Evolutionary conservation across 2,797 vertebrate species (phyloP).

Genomic region (Anguilla marmorata): DNA sequence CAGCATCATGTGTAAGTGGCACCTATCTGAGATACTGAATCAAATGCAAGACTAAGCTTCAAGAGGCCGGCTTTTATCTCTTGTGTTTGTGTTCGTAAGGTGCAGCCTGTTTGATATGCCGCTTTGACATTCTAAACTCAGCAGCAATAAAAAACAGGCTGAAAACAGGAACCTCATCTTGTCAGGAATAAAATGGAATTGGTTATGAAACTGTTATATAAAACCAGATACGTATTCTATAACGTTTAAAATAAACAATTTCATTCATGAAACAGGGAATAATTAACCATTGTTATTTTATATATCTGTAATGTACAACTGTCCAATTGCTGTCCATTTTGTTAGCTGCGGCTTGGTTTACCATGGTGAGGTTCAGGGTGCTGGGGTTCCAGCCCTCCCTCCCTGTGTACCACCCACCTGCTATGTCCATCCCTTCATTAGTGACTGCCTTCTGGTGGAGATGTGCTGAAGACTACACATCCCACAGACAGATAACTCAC

Average conservation of each 20-base stretch:
- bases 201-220: neutral
- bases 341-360: neutral
- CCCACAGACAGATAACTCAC: neutral
- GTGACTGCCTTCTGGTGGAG: neutral
- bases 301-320: neutral
- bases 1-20: neutral
- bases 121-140: neutral
- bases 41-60: conserved; percentile 1
- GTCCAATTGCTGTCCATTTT: neutral
- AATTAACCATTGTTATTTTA: neutral
- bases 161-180: neutral
- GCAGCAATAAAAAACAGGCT: neutral
- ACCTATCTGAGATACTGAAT: neutral
- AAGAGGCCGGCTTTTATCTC: conserved; percentile 2
- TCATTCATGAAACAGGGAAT: neutral
- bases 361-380: neutral
- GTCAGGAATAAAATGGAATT: neutral
- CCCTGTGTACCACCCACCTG: neutral
- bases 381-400: neutral
- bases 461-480: neutral
- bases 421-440: neutral
- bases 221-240: neutral
- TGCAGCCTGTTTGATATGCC: conserved; percentile 15
- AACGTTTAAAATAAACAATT: neutral
- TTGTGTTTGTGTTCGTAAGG: neutral